Percentiles rank a stretch among this genome's conserved stretches.
These are phyloP conservation scores for Drosophila monieri DNA, from an alignment of 2,888 invertebrate genomes.

Conservation along the genomic window DNA sequence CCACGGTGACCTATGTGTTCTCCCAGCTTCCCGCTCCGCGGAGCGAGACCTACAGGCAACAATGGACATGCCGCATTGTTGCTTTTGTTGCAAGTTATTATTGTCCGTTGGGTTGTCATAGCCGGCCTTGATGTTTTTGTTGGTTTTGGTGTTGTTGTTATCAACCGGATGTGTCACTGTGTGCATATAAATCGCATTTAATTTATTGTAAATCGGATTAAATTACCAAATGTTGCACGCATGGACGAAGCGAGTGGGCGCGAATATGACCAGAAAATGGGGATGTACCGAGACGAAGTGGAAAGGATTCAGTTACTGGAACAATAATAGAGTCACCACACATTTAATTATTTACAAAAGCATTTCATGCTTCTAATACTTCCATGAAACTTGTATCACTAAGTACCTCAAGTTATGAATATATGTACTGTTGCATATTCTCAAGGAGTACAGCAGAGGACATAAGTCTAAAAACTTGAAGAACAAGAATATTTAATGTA, in stretches of 20 bases:
- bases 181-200: constrained; percentile 81
- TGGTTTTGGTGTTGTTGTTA: constrained; percentile 60
- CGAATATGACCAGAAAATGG: not conserved
- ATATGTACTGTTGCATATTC: too few relatives aligned
- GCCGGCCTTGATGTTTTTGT: constrained; percentile 22
- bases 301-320: not conserved
- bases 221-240: constrained; percentile 80
- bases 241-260: constrained; percentile 38
- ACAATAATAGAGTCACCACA: not conserved
- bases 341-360: not conserved
- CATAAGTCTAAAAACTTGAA: constrained; percentile 7
- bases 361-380: too few relatives aligned
- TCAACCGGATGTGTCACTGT: constrained; percentile 79
- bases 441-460: not conserved
- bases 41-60: constrained; percentile 53
- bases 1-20: not conserved
- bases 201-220: constrained; percentile 83
- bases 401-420: too few relatives aligned
- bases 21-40: not conserved
- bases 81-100: constrained; percentile 58
- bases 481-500: not conserved
- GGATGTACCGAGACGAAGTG: not conserved
- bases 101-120: constrained; percentile 53
- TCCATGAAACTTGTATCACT: too few relatives aligned
- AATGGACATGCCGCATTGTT: constrained; percentile 63